These are phyloP conservation scores for Percopsis transmontana DNA, from an alignment of 2,113 vertebrate species.

Conservation along the genomic window DNA sequence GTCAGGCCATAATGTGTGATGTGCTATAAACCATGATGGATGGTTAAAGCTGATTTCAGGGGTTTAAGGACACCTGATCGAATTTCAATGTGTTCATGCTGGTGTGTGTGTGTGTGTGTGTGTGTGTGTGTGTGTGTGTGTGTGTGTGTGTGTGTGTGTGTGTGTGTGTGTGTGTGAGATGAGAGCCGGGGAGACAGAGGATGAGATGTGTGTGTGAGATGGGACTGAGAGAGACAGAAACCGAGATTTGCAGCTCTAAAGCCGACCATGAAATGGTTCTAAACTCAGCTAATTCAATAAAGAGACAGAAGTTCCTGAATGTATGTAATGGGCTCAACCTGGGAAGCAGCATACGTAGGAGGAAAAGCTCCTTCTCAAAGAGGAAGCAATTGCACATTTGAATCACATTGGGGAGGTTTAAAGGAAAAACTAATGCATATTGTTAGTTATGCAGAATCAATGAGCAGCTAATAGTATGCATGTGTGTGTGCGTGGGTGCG, in stretches of 20 bases:
- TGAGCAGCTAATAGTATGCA: constrained; percentile 11
- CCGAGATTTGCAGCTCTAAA: constrained; percentile 6
- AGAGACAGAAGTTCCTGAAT: neutral
- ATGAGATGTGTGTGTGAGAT: neutral
- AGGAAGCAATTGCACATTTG: too few relatives aligned
- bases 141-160: neutral
- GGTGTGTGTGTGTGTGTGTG: constrained; percentile 13
- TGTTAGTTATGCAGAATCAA: too few relatives aligned
- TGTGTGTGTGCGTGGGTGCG: constrained; percentile 8
- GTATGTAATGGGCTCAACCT: neutral
- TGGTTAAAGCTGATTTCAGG: constrained; percentile 62
- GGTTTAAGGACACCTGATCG: constrained; percentile 60
- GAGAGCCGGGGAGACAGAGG: neutral
- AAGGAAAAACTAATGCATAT: too few relatives aligned
- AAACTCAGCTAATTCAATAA: constrained; percentile 8
- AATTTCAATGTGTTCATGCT: constrained; percentile 45
- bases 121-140: constrained; percentile 13
- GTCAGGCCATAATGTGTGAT: constrained; percentile 52
- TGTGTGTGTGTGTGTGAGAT: constrained; percentile 7
- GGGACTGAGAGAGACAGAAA: neutral
- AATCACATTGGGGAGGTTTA: too few relatives aligned
- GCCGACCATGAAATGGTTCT: constrained; percentile 11
- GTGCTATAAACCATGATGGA: constrained; percentile 68
- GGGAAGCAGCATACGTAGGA: too few relatives aligned
- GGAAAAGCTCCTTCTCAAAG: too few relatives aligned